A percentile compares a stretch with the other conserved stretches of the same genome.
Conservation (phyloP, 2,797 vertebrate genomes). For the Poecilia picta region DNA sequence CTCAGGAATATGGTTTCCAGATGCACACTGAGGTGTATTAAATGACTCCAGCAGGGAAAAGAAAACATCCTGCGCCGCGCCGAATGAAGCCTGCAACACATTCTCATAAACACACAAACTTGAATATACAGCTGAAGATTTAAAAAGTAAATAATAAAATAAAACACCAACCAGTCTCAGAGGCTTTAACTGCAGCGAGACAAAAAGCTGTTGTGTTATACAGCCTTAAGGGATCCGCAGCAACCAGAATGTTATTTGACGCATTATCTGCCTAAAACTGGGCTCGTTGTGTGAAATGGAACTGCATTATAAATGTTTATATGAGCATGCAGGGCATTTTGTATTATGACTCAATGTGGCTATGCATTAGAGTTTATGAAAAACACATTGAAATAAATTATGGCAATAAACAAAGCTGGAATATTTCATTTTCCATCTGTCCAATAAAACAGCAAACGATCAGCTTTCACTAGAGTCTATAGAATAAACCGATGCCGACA, state of each 20-base stretch:
- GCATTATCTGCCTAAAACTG: background rate
- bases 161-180: background rate
- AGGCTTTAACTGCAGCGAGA: conserved; percentile 4
- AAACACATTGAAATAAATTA: background rate
- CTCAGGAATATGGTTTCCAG: conserved; percentile 15
- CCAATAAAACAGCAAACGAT: background rate
- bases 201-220: conserved; percentile 2
- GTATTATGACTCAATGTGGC: background rate
- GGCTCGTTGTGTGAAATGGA: background rate
- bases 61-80: conserved; percentile 23
- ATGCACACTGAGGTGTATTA: conserved; percentile 25
- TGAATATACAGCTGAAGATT: background rate
- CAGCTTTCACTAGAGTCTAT: background rate
- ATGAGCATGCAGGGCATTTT: background rate
- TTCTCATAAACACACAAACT: conserved; percentile 14
- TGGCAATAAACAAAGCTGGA: background rate
- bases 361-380: background rate
- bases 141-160: background rate
- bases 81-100: conserved; percentile 21
- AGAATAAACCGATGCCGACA: background rate
- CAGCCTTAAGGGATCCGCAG: background rate
- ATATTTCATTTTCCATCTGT: background rate
- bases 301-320: background rate
- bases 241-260: background rate
- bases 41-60: conserved; percentile 26